Base-by-base conservation (phyloP, 2,888 invertebrate genomes). In the Andricus curvator region DNA sequence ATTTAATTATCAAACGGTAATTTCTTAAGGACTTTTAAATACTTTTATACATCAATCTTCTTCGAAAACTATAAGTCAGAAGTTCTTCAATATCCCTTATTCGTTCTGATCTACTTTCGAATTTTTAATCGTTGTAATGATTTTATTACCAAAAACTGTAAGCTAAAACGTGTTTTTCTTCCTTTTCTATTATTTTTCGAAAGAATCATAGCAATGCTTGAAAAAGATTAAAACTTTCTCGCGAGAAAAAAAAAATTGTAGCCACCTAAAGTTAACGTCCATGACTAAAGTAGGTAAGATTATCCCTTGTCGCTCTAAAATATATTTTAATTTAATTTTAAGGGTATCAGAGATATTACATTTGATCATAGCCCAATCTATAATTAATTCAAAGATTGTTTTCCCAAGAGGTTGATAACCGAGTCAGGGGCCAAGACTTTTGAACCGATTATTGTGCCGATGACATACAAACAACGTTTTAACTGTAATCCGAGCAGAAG, bases 371-470 rank as follows among this genome's bases (percentile, higher is more conserved):
- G 13, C 4, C 60, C 2, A 60, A 60, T 60, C 11, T 25, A 25
- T 62, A 62, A 62, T 62, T 25, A 62, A 25, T 62, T 25, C 15
- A 15, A 29, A 62, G 62, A 25, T 6, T 62, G 25, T 25, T 62
- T 62, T 25, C 25, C 15, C 25, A 15, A 51, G 74, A 33, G 56
- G 56, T 29, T 70, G 9, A 51, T 70, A 70, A 70, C 70, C 48
- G 56, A 74, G 74, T 74, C 74, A 74, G 74, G 74, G 74, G 74
- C 74, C 74, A 74, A 74, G 74, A 74, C 74, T n/a, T 74, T 33
- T 74, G 74, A 74, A 51, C 74, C n/a, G 74, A 74, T 74, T 74
- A 56, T 29, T 20, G 74, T 74, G 74, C 33, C 51, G 56, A 56
- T 74, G 51, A 74, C 74, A 74, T 29, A 51, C 74, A 29, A 74